Conservation (phyloP, 2,888 invertebrate species). For the Cacoxenus indagator region DNA sequence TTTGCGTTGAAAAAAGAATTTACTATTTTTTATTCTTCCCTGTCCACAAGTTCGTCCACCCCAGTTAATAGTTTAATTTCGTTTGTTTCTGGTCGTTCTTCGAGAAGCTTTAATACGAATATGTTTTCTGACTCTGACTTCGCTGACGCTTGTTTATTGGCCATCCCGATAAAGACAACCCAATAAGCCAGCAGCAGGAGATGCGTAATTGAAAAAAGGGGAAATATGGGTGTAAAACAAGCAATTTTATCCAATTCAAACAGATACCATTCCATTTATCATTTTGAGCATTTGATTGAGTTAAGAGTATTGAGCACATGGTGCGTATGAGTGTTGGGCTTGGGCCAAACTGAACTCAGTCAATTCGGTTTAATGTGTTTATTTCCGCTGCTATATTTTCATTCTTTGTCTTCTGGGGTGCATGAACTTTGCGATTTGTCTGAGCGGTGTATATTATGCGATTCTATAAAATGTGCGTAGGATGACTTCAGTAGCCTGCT, state of each 20-base stretch:
- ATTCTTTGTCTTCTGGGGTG: not conserved
- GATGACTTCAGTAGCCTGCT: too few species aligned
- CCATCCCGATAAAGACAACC: conserved; percentile 6
- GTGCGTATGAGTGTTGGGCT: not conserved
- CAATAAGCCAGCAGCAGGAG: not conserved
- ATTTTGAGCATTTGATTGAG: not conserved
- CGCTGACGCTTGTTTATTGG: conserved; percentile 6
- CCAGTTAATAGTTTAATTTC: conserved; percentile 20
- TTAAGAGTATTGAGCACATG: not conserved
- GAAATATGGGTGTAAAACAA: conserved; percentile 1
- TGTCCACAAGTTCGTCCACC: not conserved
- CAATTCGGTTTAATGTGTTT: not conserved
- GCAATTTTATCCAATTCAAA: conserved; percentile 20
- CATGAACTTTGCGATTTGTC: too few species aligned
- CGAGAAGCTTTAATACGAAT: not conserved
- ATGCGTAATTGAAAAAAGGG: conserved; percentile 27
- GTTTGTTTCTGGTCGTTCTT: not conserved
- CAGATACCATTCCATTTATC: conserved; percentile 7
- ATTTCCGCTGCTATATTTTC: not conserved
- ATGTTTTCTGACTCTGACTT: not conserved
- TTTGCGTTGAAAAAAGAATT: conserved; percentile 3
- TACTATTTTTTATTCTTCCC: not conserved
- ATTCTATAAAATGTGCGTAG: too few species aligned
- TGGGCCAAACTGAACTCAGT: not conserved
- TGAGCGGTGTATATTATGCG: too few species aligned